These are phyloP conservation scores for Xenopus borealis DNA, from an alignment of 2,113 vertebrate species.

Conservation along the genomic window DNA sequence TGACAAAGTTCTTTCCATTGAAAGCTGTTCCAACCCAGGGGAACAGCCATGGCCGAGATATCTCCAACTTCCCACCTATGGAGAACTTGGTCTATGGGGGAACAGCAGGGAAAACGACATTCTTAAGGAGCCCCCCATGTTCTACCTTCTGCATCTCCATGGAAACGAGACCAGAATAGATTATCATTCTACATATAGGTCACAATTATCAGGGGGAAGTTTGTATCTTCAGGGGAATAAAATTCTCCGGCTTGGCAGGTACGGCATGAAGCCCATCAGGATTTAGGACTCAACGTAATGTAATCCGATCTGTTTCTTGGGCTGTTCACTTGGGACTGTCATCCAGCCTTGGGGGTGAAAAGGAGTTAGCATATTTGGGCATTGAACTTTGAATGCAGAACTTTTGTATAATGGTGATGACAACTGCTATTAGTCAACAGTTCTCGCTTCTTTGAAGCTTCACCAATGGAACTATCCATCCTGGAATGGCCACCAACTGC, in stretches of 20 bases:
- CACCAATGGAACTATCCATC: too few relatives aligned
- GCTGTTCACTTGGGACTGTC: background rate
- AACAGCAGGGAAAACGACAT: constrained; percentile 29
- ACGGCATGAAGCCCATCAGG: constrained; percentile 2
- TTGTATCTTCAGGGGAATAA: constrained; percentile 1
- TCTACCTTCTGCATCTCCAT: constrained; percentile 34
- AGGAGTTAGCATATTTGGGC: too few relatives aligned
- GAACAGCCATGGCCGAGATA: background rate
- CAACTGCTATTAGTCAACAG: too few relatives aligned
- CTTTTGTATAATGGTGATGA: too few relatives aligned
- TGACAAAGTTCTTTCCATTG: background rate
- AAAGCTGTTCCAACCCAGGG: background rate
- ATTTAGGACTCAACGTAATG: background rate
- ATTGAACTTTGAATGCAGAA: too few relatives aligned
- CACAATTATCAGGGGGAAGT: constrained; percentile 37
- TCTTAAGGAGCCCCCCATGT: constrained; percentile 32
- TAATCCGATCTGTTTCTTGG: background rate
- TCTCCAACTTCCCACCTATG: constrained; percentile 1
- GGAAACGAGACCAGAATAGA: constrained; percentile 42
- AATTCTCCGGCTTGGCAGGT: background rate
- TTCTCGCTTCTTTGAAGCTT: too few relatives aligned
- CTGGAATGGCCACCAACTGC: too few relatives aligned
- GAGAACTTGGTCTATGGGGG: constrained; percentile 4
- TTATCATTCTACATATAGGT: constrained; percentile 39
- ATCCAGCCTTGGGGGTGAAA: background rate